Percentiles rank a stretch among this genome's conserved stretches.
phyloP scores from a whole-genome alignment of 2,888 invertebrate genomes.

The Drosophila falleni region DNA sequence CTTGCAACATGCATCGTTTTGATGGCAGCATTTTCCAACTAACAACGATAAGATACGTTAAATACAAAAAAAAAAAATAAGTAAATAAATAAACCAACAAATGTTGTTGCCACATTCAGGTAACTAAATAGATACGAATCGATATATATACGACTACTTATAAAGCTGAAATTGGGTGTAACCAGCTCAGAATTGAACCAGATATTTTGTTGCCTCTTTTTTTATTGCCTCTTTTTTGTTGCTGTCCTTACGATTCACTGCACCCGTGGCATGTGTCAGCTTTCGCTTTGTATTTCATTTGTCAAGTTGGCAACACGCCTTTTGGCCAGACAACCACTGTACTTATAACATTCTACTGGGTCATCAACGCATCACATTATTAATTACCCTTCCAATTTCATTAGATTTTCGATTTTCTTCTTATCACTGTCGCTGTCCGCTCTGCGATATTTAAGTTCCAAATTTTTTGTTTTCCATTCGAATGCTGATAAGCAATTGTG shows the following conservation, averaged over 20 bases:
- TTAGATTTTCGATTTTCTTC: conserved; percentile 3
- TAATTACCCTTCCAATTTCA: conserved; percentile 20
- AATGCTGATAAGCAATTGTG: conserved; percentile 30
- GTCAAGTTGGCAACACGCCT: conserved; percentile 49
- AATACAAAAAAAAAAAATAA: too few species aligned
- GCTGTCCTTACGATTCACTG: conserved; percentile 44
- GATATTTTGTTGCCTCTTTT: conserved; percentile 1
- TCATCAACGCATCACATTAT: conserved; percentile 33
- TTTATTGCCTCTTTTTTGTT: not conserved
- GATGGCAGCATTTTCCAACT: conserved; percentile 12
- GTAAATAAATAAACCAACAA: conserved; percentile 2
- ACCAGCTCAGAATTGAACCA: conserved; percentile 3
- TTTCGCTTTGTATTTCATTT: conserved; percentile 51
- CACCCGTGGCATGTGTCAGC: conserved; percentile 65
- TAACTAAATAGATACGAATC: conserved; percentile 17
- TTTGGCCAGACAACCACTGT: not conserved
- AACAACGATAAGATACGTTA: conserved; percentile 48
- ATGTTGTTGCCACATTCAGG: conserved; percentile 4
- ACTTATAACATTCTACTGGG: conserved; percentile 48
- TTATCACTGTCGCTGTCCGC: conserved; percentile 18
- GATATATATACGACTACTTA: conserved; percentile 8
- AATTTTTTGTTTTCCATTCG: conserved; percentile 25
- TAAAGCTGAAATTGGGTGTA: conserved; percentile 3
- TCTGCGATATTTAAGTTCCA: conserved; percentile 25
- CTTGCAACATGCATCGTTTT: conserved; percentile 51